These are phyloP conservation scores for Brachionichthys hirsutus DNA, from an alignment of 2,113 vertebrate species.

Conservation along the genomic window DNA sequence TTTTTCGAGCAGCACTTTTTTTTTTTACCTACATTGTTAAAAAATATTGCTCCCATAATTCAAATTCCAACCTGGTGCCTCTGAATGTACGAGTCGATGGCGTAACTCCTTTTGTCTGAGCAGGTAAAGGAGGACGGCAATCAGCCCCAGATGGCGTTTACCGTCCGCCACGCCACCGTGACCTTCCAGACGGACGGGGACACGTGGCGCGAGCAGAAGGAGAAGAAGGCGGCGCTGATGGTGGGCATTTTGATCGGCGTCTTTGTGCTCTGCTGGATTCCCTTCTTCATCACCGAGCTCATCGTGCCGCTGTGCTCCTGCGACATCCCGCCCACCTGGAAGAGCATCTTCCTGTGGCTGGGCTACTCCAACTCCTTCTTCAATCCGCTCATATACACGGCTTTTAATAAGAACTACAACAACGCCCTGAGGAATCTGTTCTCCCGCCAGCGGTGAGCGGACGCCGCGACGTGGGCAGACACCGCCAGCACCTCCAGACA, in stretches of 20 bases:
- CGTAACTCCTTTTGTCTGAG: conserved; percentile 25
- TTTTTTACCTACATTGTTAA: conserved; percentile 1
- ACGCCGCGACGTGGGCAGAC: background rate
- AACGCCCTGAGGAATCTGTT: conserved; percentile 93
- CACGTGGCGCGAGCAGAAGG: conserved; percentile 93
- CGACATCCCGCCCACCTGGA: conserved; percentile 90
- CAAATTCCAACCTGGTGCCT: conserved; percentile 9
- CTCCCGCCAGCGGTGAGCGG: conserved; percentile 82
- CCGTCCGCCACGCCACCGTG: conserved; percentile 84
- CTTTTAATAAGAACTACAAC: conserved; percentile 98
- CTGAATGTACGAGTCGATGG: conserved; percentile 10
- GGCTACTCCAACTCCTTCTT: conserved; percentile 99
- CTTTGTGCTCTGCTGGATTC: conserved; percentile 95
- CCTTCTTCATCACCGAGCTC: conserved; percentile 95
- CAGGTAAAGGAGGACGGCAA: conserved; percentile 84
- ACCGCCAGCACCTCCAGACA: conserved; percentile 34
- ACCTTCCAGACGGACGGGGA: conserved; percentile 92
- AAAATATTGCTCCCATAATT: conserved; percentile 8
- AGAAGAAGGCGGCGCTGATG: conserved; percentile 91
- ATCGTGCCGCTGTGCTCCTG: conserved; percentile 88
- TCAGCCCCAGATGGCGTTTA: conserved; percentile 88
- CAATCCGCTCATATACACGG: conserved; percentile 96
- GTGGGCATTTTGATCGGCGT: conserved; percentile 95
- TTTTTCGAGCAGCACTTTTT: conserved; percentile 36
- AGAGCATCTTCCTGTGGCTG: conserved; percentile 96